A percentile compares a stretch with the other conserved stretches of the same genome.
Conservation (phyloP, 1,140 invertebrate species). For the Drosophila parvula region DNA sequence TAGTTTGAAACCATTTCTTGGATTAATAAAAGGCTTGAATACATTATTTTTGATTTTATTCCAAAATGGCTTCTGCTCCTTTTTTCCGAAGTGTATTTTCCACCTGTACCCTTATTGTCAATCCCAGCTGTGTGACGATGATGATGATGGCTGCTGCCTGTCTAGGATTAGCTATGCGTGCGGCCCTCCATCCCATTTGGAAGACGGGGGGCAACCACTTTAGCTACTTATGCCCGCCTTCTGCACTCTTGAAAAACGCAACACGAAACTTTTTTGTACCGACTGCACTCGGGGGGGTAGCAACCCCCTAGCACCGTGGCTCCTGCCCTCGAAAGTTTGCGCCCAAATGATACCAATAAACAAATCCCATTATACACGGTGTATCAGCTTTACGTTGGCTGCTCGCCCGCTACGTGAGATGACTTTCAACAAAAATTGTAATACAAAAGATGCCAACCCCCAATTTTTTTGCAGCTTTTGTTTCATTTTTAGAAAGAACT, state of each 20-base stretch:
- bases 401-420: conserved; percentile 75
- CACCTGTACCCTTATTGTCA: conserved; percentile 17
- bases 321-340: conserved; percentile 49
- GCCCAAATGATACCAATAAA: conserved; percentile 84
- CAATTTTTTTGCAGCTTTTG: conserved; percentile 20
- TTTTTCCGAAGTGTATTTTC: conserved; percentile 1
- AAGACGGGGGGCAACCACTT: conserved; percentile 49
- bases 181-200: conserved; percentile 28
- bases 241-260: conserved; percentile 76
- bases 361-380: conserved; percentile 84
- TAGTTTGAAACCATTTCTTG: no score
- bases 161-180: conserved; percentile 71
- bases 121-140: conserved; percentile 61
- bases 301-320: background rate
- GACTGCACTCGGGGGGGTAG: conserved; percentile 24
- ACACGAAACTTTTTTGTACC: conserved; percentile 67
- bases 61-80: no score
- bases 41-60: no score
- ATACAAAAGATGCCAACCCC: conserved; percentile 47
- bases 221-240: conserved; percentile 64
- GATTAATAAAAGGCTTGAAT: no score
- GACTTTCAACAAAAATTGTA: conserved; percentile 69
- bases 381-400: conserved; percentile 82
- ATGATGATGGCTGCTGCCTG: conserved; percentile 42
- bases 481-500: conserved; percentile 22